Evolutionary conservation across 2,888 invertebrate genomes (phyloP).

Genomic region (Homarus gammarus): DNA sequence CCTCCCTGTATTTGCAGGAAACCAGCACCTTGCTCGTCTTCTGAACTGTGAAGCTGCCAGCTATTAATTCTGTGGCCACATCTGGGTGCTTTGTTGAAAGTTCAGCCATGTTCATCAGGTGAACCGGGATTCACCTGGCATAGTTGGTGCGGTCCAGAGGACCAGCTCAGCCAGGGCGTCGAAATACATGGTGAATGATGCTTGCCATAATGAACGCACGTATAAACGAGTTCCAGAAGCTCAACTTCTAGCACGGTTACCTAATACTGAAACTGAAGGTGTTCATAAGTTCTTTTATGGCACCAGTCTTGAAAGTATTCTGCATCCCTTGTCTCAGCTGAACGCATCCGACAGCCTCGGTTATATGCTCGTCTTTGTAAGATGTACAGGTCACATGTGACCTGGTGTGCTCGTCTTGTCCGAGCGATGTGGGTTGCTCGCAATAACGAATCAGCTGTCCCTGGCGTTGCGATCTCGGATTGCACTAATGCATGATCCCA

Average conservation of each 20-base stretch:
- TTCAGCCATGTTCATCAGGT: slow-evolving; percentile 17
- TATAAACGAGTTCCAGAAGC: slow-evolving; percentile 30
- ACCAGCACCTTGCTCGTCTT: background rate
- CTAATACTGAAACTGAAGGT: no score
- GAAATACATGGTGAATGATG: slow-evolving; percentile 28
- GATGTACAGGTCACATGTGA: background rate
- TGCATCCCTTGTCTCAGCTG: no score
- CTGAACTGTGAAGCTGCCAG: slow-evolving; percentile 2
- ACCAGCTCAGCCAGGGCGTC: slow-evolving; percentile 29
- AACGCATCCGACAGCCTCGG: background rate
- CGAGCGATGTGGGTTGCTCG: background rate
- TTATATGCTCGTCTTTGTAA: background rate
- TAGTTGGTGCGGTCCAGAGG: slow-evolving; percentile 9
- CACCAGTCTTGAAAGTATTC: no score
- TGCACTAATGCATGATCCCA: background rate
- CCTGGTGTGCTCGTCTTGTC: background rate
- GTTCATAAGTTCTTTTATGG: no score
- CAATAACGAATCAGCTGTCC: background rate
- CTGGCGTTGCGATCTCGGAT: background rate
- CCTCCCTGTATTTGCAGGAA: no score
- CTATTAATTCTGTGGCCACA: slow-evolving; percentile 1
- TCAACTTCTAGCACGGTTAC: slow-evolving; percentile 38
- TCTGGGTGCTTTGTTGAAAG: slow-evolving; percentile 22
- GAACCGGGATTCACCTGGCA: slow-evolving; percentile 50
- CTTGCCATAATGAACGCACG: slow-evolving; percentile 30